Evolutionary conservation across 1,140 invertebrate species (phyloP).

Genomic region (roundworm (Caenorhabditis elegans)): WBcel235 BX284602.5:10083501-10084000

Average conservation of each 20-base stretch:
- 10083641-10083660: conserved; percentile 34
- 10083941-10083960: too few species aligned
- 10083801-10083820: background rate
- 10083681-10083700: background rate
- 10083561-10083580: conserved; percentile 27
- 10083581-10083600: background rate
- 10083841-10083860: too few species aligned
- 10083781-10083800: background rate
- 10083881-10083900: too few species aligned
- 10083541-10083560: too few species aligned
- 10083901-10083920: too few species aligned
- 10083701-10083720: too few species aligned
- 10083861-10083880: too few species aligned
- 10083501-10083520: background rate
- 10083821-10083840: too few species aligned
- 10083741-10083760: background rate
- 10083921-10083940: too few species aligned
- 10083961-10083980: background rate
- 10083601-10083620: background rate
- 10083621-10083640: conserved; percentile 29
- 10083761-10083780: conserved; percentile 16
- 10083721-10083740: conserved; percentile 25
- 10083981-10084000: background rate
- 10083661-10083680: background rate
- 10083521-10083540: conserved; percentile 27